Evolutionary conservation across 2,113 vertebrate species (phyloP), one percentile per base, ranked within the genome.

Genomic region (Podilymbus podiceps): DNA sequence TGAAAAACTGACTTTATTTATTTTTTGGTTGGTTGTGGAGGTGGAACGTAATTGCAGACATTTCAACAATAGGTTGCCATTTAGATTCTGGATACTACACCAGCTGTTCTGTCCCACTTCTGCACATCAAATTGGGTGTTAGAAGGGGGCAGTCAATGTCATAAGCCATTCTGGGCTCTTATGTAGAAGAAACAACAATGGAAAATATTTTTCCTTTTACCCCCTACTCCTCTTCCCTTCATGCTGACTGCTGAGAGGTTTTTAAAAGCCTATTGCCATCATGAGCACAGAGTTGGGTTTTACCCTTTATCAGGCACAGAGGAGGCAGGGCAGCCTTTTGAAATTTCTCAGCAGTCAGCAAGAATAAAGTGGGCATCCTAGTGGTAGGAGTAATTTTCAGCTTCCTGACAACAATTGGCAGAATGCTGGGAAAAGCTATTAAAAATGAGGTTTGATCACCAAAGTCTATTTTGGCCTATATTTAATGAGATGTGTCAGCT

Each of bases 361-460:
- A 85, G 91, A 94, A 95, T 94, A 97, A 97, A 97, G 88, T 97
- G 91, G 97, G 84, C 94, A 88, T 94, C 97, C 94, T 94, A 94
- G 96, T 92, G 96, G 90, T 24, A 91, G 86, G 84, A 94, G 93
- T 92, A 97, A 97, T 97, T 97, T 97, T 91, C 90, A 90, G 93
- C 94, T 97, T 96, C 93, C 97, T 97, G 94, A 97, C 93, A 97
- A 96, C 95, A 97, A 96, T 97, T 94, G 97, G 86, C 72, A 97
- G 95, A 96, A 94, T 72, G 93, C 95, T 97, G 95, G 88, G 93
- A 95, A 97, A 96, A 92, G 95, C 97, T 97, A 95, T 97, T 96
- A 96, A 97, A 96, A 97, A 95, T 95, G 95, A 97, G 77, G 88
- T 97, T 97, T 23, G 68, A 94, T 97, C 95, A 95, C 95, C 72